Percentiles rank a stretch among this genome's conserved stretches.
Conservation (phyloP, 2,888 invertebrate species). For the Microctonus brassicae region DNA sequence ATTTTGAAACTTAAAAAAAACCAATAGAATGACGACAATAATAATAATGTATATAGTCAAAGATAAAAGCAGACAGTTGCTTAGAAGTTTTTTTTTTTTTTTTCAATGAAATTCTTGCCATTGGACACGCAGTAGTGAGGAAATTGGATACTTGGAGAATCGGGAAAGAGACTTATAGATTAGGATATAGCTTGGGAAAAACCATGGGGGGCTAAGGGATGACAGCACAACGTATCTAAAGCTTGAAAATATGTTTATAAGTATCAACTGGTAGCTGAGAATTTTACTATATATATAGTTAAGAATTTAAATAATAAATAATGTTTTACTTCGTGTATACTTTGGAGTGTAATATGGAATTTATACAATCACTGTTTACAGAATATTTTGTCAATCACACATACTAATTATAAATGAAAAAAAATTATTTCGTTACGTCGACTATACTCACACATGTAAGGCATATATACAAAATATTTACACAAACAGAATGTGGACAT, state of each 20-base stretch:
- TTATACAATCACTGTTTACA: no score
- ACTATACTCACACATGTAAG: no score
- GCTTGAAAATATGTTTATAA: not conserved
- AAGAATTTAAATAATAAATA: not conserved
- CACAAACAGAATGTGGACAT: no score
- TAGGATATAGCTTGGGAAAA: constrained; percentile 23
- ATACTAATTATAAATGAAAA: no score
- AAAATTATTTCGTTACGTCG: no score
- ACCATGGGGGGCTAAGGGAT: constrained; percentile 17
- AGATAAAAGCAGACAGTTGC: not conserved
- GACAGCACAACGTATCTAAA: constrained; percentile 13
- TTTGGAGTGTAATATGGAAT: no score
- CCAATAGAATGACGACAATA: not conserved
- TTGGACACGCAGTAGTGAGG: constrained; percentile 9
- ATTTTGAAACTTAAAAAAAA: not conserved
- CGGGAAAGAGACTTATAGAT: not conserved
- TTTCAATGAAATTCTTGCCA: constrained; percentile 4
- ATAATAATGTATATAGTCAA: not conserved
- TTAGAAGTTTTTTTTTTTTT: no score
- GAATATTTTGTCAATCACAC: not conserved
- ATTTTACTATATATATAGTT: no score
- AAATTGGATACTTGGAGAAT: constrained; percentile 15
- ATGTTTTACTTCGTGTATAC: no score
- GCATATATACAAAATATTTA: no score
- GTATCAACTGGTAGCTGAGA: not conserved